These are phyloP conservation scores for Dolomedes plantarius DNA, from an alignment of 2,888 invertebrate genomes.

Conservation along the genomic window DNA sequence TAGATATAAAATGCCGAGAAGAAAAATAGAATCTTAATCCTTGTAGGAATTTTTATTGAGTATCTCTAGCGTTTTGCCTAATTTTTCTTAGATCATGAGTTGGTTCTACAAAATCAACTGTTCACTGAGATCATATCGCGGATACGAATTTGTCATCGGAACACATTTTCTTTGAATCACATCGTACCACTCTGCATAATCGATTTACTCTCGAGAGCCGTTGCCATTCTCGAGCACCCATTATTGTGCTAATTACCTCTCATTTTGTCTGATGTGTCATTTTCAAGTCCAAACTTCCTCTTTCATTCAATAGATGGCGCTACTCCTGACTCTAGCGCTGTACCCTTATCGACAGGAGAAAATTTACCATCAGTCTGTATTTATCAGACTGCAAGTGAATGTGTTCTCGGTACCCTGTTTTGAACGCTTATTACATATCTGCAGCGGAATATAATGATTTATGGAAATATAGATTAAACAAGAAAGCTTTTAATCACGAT, in stretches of 20 bases:
- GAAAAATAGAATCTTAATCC: too few species aligned
- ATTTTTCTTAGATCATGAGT: too few species aligned
- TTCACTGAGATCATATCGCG: too few species aligned
- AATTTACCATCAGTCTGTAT: background rate
- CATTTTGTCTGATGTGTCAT: background rate
- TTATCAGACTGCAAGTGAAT: background rate
- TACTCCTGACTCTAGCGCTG: background rate
- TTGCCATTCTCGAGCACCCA: background rate
- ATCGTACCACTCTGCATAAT: background rate
- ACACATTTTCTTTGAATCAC: background rate
- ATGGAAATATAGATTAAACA: background rate
- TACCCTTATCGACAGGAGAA: background rate
- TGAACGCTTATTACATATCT: background rate
- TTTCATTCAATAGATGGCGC: background rate
- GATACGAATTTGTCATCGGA: too few species aligned
- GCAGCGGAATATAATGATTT: background rate
- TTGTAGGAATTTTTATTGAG: too few species aligned
- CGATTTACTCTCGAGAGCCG: conserved; percentile 1
- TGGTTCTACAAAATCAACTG: too few species aligned
- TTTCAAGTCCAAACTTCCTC: background rate
- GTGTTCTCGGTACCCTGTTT: background rate
- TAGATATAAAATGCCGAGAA: too few species aligned
- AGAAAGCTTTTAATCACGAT: background rate
- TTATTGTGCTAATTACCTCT: conserved; percentile 6
- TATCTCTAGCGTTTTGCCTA: too few species aligned